These are phyloP conservation scores for Emydoidea blandingii DNA, from an alignment of 2,797 vertebrate genomes.

Conservation along the genomic window DNA sequence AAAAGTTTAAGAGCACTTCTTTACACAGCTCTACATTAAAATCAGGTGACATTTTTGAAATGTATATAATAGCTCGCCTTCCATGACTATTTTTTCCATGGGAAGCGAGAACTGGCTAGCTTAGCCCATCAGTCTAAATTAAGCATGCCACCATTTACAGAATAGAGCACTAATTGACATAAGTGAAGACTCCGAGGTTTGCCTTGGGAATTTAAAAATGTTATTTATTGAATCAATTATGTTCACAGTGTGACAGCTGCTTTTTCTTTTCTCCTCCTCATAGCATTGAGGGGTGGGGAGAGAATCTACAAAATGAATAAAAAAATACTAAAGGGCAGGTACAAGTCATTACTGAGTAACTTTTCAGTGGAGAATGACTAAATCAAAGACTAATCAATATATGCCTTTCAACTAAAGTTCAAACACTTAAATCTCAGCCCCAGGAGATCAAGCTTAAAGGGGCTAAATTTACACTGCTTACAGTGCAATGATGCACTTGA, in stretches of 20 bases:
- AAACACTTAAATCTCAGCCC: slow-evolving; percentile 68
- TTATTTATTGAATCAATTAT: slow-evolving; percentile 72
- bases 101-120: neutral
- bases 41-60: neutral
- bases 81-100: neutral
- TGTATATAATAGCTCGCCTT: neutral
- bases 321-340: slow-evolving; percentile 50
- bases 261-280: slow-evolving; percentile 35
- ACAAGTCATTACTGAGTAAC: slow-evolving; percentile 46
- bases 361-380: slow-evolving; percentile 59
- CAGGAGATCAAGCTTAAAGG: slow-evolving; percentile 55
- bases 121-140: slow-evolving; percentile 5
- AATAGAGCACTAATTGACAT: slow-evolving; percentile 55
- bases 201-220: slow-evolving; percentile 66
- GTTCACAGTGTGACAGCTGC: slow-evolving; percentile 53
- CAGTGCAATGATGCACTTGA: slow-evolving; percentile 12
- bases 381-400: slow-evolving; percentile 75
- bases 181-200: slow-evolving; percentile 41
- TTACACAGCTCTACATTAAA: neutral
- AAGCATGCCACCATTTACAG: slow-evolving; percentile 43
- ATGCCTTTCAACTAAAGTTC: slow-evolving; percentile 75
- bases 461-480: slow-evolving; percentile 64
- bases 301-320: slow-evolving; percentile 51
- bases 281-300: slow-evolving; percentile 12
- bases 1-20: neutral